Base-by-base conservation (phyloP, 2,888 invertebrate species). In the Orchestes rusci region DNA sequence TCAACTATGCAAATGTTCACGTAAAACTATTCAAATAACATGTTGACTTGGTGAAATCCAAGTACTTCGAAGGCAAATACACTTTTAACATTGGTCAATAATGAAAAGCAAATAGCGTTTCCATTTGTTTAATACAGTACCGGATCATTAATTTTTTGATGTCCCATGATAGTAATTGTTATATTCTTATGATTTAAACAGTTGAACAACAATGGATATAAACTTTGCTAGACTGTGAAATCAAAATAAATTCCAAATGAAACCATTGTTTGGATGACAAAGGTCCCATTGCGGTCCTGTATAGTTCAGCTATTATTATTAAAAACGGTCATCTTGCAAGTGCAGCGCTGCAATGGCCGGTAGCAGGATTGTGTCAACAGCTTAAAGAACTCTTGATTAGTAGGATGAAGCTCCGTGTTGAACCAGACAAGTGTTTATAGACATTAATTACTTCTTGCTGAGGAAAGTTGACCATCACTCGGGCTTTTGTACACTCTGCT, bases 401-500 rank as follows among this genome's bases (percentile, higher is more conserved):
- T 45, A 47, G 48, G 43, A 45, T 43, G 47, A 49, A 47, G 50
- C 45, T 44, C 40, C 33, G 34, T 29, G 40, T 39, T 34, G 34
- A 48, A 38, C 36, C 27, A 34, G 38, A 45, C 40, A 43, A 49
- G 51, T 49, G 59, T 62, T 59, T 59, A 59, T 60, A 56, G 56
- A 59, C 59, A 59, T 61, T 61, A 63, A 63, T 63, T 63, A 62
- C 60, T 57, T 56, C 54, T 58, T 59, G 53, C 58, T n/a, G 58
- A 56, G 55, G 53, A 53, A 55, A 56, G 56, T 56, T 57, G 57
- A 52, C 54, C 56, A n/a, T n/a, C n/a, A 56, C 57, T 57, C 53
- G 43, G 23, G n/a, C n/a, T 36, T 49, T 45, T 49, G 45, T 49
- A 31, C 45, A 39, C 39, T 41, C 45, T 45, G 45, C 41, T 45